Conservation (phyloP, 1,140 invertebrate species). For the Drosophila subpulchrella region DNA sequence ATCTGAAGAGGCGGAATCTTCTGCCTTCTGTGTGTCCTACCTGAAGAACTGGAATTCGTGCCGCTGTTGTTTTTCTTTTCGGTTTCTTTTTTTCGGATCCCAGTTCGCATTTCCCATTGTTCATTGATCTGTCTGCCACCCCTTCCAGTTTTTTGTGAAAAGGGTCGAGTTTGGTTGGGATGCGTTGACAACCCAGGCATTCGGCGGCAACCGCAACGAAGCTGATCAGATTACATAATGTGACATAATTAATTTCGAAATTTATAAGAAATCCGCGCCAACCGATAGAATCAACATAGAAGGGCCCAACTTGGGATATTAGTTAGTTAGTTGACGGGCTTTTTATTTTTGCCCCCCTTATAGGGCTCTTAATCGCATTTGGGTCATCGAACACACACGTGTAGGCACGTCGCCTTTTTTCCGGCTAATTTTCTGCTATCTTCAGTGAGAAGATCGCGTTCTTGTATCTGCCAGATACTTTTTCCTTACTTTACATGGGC, state of each 20-base stretch:
- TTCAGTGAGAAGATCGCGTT: conserved; percentile 53
- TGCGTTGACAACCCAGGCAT: conserved; percentile 52
- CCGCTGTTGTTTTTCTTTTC: conserved; percentile 23
- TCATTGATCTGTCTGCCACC: conserved; percentile 51
- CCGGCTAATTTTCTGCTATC: conserved; percentile 68
- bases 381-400: conserved; percentile 64
- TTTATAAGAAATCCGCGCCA: conserved; percentile 42
- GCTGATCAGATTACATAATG: conserved; percentile 84
- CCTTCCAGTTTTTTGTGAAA: conserved; percentile 41
- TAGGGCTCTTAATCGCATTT: conserved; percentile 61
- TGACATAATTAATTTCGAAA: conserved; percentile 83
- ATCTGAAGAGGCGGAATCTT: conserved; percentile 25
- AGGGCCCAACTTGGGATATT: conserved; percentile 21
- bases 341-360: conserved; percentile 10
- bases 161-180: conserved; percentile 63
- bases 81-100: conserved; percentile 33
- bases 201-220: conserved; percentile 45
- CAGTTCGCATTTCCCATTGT: conserved; percentile 54
- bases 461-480: conserved; percentile 22
- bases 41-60: conserved; percentile 48
- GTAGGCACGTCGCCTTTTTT: conserved; percentile 56
- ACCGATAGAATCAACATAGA: conserved; percentile 25
- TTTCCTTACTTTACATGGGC: conserved; percentile 21
- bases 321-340: conserved; percentile 19
- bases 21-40: conserved; percentile 28